A percentile compares a stretch with the other conserved stretches of the same genome.
These are phyloP conservation scores for Tricholaema leucomelas DNA, from an alignment of 2,113 vertebrate genomes.

Conservation along the genomic window DNA sequence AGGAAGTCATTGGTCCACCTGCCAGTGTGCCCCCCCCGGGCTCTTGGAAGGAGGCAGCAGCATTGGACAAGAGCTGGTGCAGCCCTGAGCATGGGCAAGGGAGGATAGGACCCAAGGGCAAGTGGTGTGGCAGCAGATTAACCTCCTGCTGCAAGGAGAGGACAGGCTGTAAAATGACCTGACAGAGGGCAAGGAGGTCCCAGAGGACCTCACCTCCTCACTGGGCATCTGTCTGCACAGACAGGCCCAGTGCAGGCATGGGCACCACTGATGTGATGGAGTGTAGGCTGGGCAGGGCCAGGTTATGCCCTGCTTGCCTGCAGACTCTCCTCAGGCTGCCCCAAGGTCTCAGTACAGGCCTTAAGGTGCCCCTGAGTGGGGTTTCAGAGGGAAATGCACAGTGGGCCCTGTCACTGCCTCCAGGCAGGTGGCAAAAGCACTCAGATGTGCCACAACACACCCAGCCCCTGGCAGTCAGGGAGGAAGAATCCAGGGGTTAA, in stretches of 20 bases:
- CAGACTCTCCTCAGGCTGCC: neutral
- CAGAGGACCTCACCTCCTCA: neutral
- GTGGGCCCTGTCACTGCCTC: neutral
- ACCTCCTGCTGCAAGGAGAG: neutral
- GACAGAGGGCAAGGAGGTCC: neutral
- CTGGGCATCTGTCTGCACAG: neutral
- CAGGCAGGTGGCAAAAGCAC: neutral
- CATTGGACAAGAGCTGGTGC: neutral
- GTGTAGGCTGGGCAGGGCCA: neutral
- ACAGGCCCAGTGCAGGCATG: neutral
- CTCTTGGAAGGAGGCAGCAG: conserved; percentile 17
- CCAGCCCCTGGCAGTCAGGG: neutral
- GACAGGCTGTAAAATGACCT: neutral
- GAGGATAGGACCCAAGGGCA: neutral
- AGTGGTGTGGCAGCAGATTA: neutral
- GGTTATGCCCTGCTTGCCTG: neutral
- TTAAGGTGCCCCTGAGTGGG: neutral
- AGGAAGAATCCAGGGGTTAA: neutral
- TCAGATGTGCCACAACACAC: neutral
- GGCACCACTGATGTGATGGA: neutral
- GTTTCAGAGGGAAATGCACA: neutral
- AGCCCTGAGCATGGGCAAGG: neutral
- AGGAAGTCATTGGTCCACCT: conserved; percentile 50
- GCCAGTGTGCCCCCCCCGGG: conserved; percentile 30
- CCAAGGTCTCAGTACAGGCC: neutral